Conservation (phyloP, 2,797 vertebrate genomes). For the Clarias laeviceps region DNA sequence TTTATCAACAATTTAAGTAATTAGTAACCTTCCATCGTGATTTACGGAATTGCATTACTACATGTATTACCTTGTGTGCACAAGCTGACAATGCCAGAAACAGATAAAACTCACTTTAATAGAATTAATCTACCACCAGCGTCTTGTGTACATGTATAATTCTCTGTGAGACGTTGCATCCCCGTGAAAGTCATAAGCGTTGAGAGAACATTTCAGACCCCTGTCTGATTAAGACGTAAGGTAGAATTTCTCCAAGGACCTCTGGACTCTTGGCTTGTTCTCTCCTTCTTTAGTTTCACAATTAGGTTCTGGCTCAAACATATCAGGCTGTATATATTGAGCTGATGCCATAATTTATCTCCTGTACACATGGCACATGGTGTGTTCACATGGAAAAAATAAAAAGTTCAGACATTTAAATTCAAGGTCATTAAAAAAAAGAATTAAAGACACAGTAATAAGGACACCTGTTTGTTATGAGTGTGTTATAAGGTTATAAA, state of each 20-base stretch:
- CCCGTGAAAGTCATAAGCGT: background rate
- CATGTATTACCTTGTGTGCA: background rate
- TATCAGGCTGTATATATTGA: background rate
- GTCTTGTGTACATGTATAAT: background rate
- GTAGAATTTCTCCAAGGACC: background rate
- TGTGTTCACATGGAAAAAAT: background rate
- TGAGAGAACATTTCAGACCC: background rate
- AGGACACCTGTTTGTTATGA: background rate
- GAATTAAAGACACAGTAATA: background rate
- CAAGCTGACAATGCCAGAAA: background rate
- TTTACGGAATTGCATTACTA: background rate
- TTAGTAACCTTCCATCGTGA: background rate
- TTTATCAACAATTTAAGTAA: no score
- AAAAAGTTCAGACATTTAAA: background rate
- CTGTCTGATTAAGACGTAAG: background rate
- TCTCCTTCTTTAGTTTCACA: background rate
- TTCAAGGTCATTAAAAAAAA: background rate
- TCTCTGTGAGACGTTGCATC: background rate
- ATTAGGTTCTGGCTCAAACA: background rate
- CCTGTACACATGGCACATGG: background rate
- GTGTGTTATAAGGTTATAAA: background rate
- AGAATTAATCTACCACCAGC: background rate
- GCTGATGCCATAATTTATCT: background rate
- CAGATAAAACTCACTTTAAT: background rate
- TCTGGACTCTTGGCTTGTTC: background rate